These are phyloP conservation scores for Heliconius himera DNA, from an alignment of 1,140 invertebrate genomes.

Conservation along the genomic window DNA sequence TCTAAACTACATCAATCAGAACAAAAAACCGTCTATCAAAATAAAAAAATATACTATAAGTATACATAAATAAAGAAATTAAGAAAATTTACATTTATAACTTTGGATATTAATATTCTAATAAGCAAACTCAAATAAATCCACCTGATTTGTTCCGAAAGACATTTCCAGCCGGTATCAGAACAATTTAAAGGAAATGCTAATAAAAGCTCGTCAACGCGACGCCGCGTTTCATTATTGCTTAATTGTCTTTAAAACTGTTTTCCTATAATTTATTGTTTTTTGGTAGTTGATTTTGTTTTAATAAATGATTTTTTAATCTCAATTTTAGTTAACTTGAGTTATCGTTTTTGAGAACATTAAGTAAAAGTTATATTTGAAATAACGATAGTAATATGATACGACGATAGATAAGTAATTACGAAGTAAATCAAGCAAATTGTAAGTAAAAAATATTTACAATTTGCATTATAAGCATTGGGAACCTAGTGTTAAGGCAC, in stretches of 20 bases:
- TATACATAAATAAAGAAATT: no score
- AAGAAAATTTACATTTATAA: background rate
- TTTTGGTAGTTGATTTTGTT: slow-evolving; percentile 34
- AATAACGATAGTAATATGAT: no score
- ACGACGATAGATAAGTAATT: no score
- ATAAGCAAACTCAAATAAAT: slow-evolving; percentile 26
- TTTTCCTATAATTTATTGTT: slow-evolving; percentile 48
- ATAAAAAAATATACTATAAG: background rate
- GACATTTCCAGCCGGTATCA: slow-evolving; percentile 44
- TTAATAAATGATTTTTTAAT: background rate
- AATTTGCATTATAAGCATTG: no score
- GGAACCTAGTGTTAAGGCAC: no score
- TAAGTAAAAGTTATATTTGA: no score
- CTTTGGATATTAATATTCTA: slow-evolving; percentile 22
- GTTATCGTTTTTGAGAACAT: no score
- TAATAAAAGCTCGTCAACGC: slow-evolving; percentile 58
- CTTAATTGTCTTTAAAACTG: slow-evolving; percentile 66
- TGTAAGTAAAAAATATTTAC: no score
- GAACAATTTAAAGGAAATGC: slow-evolving; percentile 43
- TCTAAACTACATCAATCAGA: no score
- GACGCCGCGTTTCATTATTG: slow-evolving; percentile 55
- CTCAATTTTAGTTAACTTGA: background rate
- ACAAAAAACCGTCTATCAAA: no score
- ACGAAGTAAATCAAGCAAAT: no score
- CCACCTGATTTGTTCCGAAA: slow-evolving; percentile 60